phyloP scores from a whole-genome alignment of 2,888 invertebrate species.

The Brenthis daphne region DNA sequence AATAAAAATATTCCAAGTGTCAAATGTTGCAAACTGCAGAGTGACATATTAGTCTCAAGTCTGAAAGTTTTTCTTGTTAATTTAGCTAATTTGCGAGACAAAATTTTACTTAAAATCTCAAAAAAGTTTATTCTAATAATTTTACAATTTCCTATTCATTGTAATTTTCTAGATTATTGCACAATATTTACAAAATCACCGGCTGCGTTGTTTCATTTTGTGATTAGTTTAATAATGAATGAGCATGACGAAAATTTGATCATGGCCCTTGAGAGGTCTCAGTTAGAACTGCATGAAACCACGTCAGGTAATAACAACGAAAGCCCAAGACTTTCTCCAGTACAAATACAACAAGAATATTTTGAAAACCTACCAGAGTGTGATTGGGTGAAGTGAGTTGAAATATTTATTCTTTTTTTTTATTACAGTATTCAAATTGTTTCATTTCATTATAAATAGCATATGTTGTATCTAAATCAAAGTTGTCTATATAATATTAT shows the following conservation, averaged over 20 bases:
- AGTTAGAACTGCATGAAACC: conserved; percentile 24
- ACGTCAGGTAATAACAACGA: conserved; percentile 12
- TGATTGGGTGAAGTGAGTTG: conserved; percentile 77
- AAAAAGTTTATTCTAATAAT: too few relatives aligned
- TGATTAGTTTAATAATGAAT: conserved; percentile 20
- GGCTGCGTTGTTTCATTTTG: neutral
- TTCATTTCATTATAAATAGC: too few relatives aligned
- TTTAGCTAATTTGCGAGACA: too few relatives aligned
- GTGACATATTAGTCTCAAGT: too few relatives aligned
- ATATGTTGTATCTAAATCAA: too few relatives aligned
- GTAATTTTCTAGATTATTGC: neutral
- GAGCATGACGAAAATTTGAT: conserved; percentile 29
- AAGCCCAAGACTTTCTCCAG: conserved; percentile 52
- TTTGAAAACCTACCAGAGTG: conserved; percentile 81
- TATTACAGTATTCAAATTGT: too few relatives aligned
- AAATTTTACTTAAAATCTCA: neutral
- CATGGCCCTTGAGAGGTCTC: conserved; percentile 24
- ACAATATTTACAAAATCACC: conserved; percentile 16
- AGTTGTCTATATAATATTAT: too few relatives aligned
- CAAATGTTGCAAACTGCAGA: too few relatives aligned
- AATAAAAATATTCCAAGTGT: too few relatives aligned
- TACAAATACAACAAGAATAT: conserved; percentile 80
- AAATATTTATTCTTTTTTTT: conserved; percentile 11
- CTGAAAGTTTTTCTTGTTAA: too few relatives aligned
- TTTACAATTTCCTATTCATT: neutral